phyloP scores from a whole-genome alignment of 1,140 invertebrate species.

The Adoxophyes honmai region DNA sequence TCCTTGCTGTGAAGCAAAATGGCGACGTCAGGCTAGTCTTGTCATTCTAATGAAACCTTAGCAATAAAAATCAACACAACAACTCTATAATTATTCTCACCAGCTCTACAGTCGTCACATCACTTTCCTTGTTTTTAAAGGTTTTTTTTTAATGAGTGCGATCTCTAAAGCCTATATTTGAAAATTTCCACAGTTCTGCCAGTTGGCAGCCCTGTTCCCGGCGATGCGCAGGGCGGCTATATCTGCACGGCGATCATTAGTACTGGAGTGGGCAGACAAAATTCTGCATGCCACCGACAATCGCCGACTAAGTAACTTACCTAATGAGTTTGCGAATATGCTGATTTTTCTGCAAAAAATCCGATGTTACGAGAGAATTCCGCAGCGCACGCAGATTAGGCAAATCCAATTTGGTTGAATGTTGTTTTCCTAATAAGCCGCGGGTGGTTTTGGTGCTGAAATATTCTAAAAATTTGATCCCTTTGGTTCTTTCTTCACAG shows the following conservation, averaged over 20 bases:
- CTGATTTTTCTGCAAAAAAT: neutral
- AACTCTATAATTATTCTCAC: no score
- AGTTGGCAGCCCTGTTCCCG: constrained; percentile 37
- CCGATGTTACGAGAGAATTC: neutral
- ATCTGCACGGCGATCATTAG: constrained; percentile 59
- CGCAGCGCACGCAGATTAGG: neutral
- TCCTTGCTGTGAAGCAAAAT: no score
- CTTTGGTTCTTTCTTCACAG: no score
- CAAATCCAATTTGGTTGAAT: constrained; percentile 6
- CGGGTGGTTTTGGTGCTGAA: neutral
- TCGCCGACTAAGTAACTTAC: constrained; percentile 45
- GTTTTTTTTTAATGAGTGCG: no score
- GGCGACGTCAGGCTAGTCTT: no score
- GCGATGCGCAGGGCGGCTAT: constrained; percentile 41
- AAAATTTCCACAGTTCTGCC: constrained; percentile 21
- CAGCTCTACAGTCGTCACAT: no score
- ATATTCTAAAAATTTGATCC: no score
- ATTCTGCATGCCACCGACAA: constrained; percentile 63
- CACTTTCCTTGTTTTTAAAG: no score
- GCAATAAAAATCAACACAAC: no score
- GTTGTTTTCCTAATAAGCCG: constrained; percentile 11
- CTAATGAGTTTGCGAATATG: constrained; percentile 38
- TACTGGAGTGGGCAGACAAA: constrained; percentile 48
- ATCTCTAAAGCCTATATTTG: no score
- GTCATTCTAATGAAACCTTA: no score